phyloP scores from a whole-genome alignment of 2,888 invertebrate genomes.

The Pseudococcus jackbeardsleyi region DNA sequence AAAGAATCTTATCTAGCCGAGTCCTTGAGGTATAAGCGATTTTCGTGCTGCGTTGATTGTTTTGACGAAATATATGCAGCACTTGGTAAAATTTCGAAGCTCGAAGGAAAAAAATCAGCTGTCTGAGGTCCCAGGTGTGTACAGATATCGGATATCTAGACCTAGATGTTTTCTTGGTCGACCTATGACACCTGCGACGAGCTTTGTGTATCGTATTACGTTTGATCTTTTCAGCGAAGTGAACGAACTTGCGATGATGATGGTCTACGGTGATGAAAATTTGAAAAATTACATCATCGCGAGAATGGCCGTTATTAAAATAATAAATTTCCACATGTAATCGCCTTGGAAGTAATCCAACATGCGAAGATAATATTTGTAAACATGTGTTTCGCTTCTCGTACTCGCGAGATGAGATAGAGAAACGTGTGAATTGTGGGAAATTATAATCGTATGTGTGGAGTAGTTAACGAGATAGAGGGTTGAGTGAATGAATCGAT shows the following conservation, averaged over 20 bases:
- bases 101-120: not conserved
- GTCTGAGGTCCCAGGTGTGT: not conserved
- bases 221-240: not conserved
- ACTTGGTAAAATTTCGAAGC: not conserved
- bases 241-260: not conserved
- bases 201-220: not conserved
- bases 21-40: not conserved
- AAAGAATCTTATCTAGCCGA: constrained; percentile 8
- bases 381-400: constrained; percentile 21
- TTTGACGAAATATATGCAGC: not conserved
- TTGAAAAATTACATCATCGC: constrained; percentile 33
- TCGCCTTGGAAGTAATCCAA: constrained; percentile 25
- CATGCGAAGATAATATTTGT: constrained; percentile 23
- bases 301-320: constrained; percentile 23
- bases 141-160: not conserved
- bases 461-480: too few relatives aligned
- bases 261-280: constrained; percentile 4
- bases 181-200: not conserved
- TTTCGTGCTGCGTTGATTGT: not conserved
- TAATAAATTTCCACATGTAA: constrained; percentile 37
- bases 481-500: too few relatives aligned
- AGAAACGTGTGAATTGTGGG: not conserved
- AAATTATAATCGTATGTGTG: not conserved
- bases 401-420: not conserved
- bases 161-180: not conserved